Evolutionary conservation across 1,140 invertebrate species (phyloP), one percentile per base, ranked within the genome.

Genomic region (Helicoverpa zea): DNA sequence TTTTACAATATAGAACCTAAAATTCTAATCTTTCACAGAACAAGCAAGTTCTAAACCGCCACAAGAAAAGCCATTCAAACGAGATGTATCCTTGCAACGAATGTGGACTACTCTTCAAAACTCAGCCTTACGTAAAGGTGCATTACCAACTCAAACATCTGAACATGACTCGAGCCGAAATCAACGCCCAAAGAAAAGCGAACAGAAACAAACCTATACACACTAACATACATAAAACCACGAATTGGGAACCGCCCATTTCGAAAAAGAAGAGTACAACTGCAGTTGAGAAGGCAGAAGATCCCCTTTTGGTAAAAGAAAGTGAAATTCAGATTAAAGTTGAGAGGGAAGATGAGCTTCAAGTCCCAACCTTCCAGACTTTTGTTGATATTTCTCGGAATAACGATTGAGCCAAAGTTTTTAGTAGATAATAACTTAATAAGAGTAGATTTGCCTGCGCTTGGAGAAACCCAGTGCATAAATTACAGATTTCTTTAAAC

Each of bases 91-190:
- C 88, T 18, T 90, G 89, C 51, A 83, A 76, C 0, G 88, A 89
- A 54, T 90, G 89, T 72, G 88, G 88, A 0, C 59, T 86, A 30
- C 81, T 80, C n/a, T 90, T 90, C 81, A 89, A 88, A 52, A 88
- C 88, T 3, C 84, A 87, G 35, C 86, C 86, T 0, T 90, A 90
- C 63, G 89, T 90, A 1, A 88, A 89, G 49, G 84, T 90, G 14
- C 89, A 90, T 76, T 88, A 90, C 79, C 86, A 90, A 52, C 75
- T 89, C 10, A 89, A 88, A 66, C 89, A 90, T 11, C 61, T 90
- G 0, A 86, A 90, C 77, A 90, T 90, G 89, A 87, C 89, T 3
- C 72, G 87, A 10, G 87, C 84, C 0, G 56, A 90, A 30, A 87
- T 90, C 47, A 86, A 85, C 1, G 85, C 81, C 0, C 81, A 87